These are phyloP conservation scores for Borostomias antarcticus DNA, from an alignment of 2,797 vertebrate species.

Conservation along the genomic window DNA sequence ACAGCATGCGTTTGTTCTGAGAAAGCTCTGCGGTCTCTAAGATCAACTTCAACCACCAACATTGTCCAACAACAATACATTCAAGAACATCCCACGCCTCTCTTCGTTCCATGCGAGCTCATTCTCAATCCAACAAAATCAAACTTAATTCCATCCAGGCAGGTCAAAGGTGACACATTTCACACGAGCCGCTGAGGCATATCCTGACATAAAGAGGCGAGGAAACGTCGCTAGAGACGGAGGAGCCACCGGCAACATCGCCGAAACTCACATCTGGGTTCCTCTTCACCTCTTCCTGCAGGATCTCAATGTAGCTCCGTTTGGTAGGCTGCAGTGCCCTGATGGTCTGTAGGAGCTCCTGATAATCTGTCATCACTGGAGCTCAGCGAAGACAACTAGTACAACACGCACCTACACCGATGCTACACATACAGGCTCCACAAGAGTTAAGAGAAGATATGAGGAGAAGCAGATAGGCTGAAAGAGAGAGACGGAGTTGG, in stretches of 20 bases:
- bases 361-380: conserved; percentile 52
- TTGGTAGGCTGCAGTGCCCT: conserved; percentile 47
- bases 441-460: not conserved
- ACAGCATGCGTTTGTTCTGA: no score
- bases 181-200: not conserved
- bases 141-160: no score
- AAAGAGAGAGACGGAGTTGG: not conserved
- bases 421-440: not conserved
- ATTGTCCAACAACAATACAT: not conserved
- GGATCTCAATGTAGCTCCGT: conserved; percentile 70
- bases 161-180: no score
- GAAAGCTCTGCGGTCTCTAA: no score
- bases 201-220: not conserved
- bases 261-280: conserved; percentile 65
- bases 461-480: not conserved
- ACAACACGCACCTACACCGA: conserved; percentile 18
- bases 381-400: conserved; percentile 8
- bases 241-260: not conserved
- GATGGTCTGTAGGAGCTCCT: conserved; percentile 43
- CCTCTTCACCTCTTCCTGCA: conserved; percentile 68
- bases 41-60: not conserved
- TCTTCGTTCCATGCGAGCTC: no score
- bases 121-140: no score
- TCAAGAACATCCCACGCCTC: no score
- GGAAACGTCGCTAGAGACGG: not conserved